Conservation (phyloP, 2,113 vertebrate genomes). For the Salminus brasiliensis region DNA sequence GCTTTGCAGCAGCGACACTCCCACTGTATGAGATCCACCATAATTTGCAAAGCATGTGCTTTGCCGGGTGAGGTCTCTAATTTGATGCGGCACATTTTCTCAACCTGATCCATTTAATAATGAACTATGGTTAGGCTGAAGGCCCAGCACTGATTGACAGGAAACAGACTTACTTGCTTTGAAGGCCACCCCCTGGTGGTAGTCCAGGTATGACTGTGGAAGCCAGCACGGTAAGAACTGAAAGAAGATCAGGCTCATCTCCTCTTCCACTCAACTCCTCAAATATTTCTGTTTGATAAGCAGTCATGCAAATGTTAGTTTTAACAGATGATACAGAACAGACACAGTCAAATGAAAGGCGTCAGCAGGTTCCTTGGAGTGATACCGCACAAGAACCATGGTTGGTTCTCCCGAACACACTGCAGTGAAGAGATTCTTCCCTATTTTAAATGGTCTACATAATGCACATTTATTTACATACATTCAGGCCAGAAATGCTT, state of each 20-base stretch:
- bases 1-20: too few relatives aligned
- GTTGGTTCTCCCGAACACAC: too few relatives aligned
- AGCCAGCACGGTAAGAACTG: conserved; percentile 76
- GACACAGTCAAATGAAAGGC: neutral
- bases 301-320: neutral
- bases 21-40: too few relatives aligned
- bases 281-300: conserved; percentile 74
- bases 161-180: conserved; percentile 79
- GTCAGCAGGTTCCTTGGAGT: neutral
- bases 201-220: conserved; percentile 76
- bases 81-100: too few relatives aligned
- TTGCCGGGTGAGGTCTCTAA: too few relatives aligned
- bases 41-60: too few relatives aligned
- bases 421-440: too few relatives aligned
- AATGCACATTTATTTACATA: too few relatives aligned
- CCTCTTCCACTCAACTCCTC: conserved; percentile 68
- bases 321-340: neutral
- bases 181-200: conserved; percentile 82
- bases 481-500: too few relatives aligned
- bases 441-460: too few relatives aligned
- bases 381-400: neutral
- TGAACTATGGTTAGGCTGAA: too few relatives aligned
- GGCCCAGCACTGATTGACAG: neutral
- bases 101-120: too few relatives aligned
- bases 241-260: conserved; percentile 73